These are phyloP conservation scores for Chaunax sp. DNA, from an alignment of 2,797 vertebrate species.

Conservation along the genomic window DNA sequence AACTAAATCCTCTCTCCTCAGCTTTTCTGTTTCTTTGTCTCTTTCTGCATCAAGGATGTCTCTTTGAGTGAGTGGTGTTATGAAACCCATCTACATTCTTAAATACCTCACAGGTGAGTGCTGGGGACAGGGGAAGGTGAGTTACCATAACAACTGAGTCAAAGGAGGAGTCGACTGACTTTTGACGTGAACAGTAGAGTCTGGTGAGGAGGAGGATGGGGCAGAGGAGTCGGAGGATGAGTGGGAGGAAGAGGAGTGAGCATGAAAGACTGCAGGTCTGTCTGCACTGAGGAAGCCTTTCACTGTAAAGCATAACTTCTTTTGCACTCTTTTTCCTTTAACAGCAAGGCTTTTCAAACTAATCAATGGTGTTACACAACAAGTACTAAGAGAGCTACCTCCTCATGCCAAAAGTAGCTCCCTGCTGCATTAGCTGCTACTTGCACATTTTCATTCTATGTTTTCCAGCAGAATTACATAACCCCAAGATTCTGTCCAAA, in stretches of 20 bases:
- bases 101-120: slow-evolving; percentile 68
- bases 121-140: slow-evolving; percentile 48
- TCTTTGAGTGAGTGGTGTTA: slow-evolving; percentile 60
- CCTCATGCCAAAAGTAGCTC: slow-evolving; percentile 55
- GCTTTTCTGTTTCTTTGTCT: slow-evolving; percentile 29
- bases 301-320: slow-evolving; percentile 44
- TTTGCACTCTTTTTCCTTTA: slow-evolving; percentile 64
- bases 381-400: slow-evolving; percentile 57
- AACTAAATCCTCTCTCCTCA: slow-evolving; percentile 12
- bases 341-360: slow-evolving; percentile 63
- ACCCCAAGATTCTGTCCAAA: slow-evolving; percentile 48
- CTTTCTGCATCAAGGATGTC: slow-evolving; percentile 55
- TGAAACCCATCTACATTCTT: slow-evolving; percentile 69
- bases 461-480: slow-evolving; percentile 64
- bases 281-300: slow-evolving; percentile 45
- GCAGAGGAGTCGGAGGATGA: slow-evolving; percentile 30
- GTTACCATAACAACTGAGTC: slow-evolving; percentile 76
- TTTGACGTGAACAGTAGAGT: slow-evolving; percentile 48
- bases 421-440: slow-evolving; percentile 50
- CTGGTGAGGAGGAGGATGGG: slow-evolving; percentile 44
- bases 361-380: slow-evolving; percentile 81
- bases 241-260: slow-evolving; percentile 56
- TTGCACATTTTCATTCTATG: slow-evolving; percentile 46
- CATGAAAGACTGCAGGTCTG: slow-evolving; percentile 46
- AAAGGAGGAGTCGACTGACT: slow-evolving; percentile 62